Evolutionary conservation across 2,888 invertebrate genomes (phyloP).

Genomic region (Pristionchus entomophagus): DNA sequence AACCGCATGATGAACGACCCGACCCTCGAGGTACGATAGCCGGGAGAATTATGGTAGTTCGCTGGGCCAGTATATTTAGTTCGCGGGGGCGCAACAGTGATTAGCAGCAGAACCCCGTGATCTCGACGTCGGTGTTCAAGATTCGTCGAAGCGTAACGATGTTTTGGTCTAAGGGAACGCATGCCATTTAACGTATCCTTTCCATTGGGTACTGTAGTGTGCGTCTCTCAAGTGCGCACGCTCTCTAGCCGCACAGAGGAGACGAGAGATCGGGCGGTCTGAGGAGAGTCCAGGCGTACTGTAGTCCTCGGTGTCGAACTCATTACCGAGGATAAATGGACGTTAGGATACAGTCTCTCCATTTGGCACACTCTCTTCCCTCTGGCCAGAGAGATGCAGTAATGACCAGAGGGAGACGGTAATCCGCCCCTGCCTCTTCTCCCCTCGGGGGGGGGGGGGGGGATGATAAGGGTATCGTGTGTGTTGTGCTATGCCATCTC

Average conservation of each 20-base stretch:
- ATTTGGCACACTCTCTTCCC: background rate
- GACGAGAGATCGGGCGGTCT: background rate
- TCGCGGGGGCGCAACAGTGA: background rate
- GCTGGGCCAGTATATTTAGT: background rate
- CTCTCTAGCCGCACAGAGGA: background rate
- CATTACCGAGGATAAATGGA: slow-evolving; percentile 9
- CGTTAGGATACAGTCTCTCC: background rate
- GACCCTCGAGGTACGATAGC: slow-evolving; percentile 19
- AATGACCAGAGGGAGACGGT: background rate
- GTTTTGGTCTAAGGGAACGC: background rate
- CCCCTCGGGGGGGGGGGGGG: background rate
- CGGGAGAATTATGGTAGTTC: background rate
- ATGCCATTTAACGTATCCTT: background rate
- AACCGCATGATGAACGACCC: background rate
- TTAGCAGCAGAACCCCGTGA: background rate
- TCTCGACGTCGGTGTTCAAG: background rate
- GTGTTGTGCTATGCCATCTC: slow-evolving; percentile 5
- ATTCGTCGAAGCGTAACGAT: background rate
- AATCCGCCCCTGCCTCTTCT: background rate
- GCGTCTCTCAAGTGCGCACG: background rate
- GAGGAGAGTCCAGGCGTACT: background rate
- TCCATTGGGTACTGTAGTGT: background rate
- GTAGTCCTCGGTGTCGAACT: slow-evolving; percentile 1
- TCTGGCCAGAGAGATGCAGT: background rate
- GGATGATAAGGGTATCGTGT: slow-evolving; percentile 13